A percentile compares a stretch with the other conserved stretches of the same genome.
These are phyloP conservation scores for Heterochromis multidens DNA, from an alignment of 2,113 vertebrate genomes.

Conservation along the genomic window DNA sequence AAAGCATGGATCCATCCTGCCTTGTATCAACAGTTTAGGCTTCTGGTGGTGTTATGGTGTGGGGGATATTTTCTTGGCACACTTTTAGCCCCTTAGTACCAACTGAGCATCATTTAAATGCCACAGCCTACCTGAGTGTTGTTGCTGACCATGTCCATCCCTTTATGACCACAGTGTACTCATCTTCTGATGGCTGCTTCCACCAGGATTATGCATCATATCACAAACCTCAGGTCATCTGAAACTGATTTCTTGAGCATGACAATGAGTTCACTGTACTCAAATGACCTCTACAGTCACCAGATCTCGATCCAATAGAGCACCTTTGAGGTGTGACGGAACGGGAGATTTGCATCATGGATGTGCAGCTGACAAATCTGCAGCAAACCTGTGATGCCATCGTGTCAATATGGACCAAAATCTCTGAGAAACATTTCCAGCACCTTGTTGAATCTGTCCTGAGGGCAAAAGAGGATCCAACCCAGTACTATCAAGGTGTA, in stretches of 20 bases:
- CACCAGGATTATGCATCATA: not conserved
- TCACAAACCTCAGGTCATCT: not conserved
- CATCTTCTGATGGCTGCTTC: not conserved
- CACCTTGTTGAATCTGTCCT: not conserved
- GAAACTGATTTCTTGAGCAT: fast-evolving
- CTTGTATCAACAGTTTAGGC: not conserved
- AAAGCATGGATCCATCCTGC: not conserved
- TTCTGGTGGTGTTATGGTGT: fast-evolving
- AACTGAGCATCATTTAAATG: fast-evolving
- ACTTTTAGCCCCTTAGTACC: not conserved
- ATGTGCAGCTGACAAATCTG: not conserved
- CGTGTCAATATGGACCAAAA: not conserved
- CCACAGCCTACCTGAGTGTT: not conserved
- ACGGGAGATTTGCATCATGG: no score
- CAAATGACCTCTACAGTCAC: not conserved
- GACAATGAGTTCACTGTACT: not conserved
- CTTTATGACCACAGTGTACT: not conserved
- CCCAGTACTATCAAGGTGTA: not conserved
- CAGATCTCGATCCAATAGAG: no score
- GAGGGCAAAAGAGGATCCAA: not conserved
- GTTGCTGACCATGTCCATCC: not conserved
- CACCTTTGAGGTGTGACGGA: no score
- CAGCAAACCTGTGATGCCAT: not conserved
- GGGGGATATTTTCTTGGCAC: not conserved
- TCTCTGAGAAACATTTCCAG: not conserved